Evolutionary conservation across 2,113 vertebrate genomes (phyloP), one percentile per base, ranked within the genome.

Genomic region (Leucoraja erinaceus): DNA sequence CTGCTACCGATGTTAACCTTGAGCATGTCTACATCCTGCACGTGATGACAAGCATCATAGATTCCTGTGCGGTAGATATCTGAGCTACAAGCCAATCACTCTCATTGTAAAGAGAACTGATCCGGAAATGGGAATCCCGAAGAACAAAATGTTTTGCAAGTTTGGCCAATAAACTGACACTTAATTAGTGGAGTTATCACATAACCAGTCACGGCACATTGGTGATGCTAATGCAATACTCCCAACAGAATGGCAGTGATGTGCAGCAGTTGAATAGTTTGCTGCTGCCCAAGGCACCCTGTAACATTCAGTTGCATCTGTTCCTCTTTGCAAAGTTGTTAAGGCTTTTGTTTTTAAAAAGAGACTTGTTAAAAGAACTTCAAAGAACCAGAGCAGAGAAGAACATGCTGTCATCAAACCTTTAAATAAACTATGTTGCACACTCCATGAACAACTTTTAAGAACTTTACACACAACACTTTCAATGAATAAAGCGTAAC

Each of bases 401-500:
- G 54, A 70, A 66, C 8, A 59, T 90, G 93, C 93, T 95, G 94
- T 94, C 93, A 95, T 94, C 94, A 94, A 94, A 88, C 90, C 93
- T 96, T 96, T 95, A 96, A 96, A 95, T 95, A 95, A 95, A 95
- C 94, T 94, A 95, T 95, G 90, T 94, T 95, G 95, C 94, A 96
- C 95, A 95, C 94, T 94, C 94, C 93, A 95, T 95, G 95, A 95
- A 94, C 94, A 83, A 56, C 84, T 94, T 95, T 91, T 72, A 94
- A 94, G 77, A 94, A 95, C 94, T 95, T 93, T 94, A 96, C 95
- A 94, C 93, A 95, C 94, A 95, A 95, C 93, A 95, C 94, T 93
- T 94, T 95, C 90, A 95, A 94, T 95, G 93, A 93, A 93, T 95
- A 95, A 94, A 95, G 92, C 94, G 94, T 95, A 91, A 94, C 94